Conservation (phyloP, 2,113 vertebrate species). For the Balaeniceps rex region DNA sequence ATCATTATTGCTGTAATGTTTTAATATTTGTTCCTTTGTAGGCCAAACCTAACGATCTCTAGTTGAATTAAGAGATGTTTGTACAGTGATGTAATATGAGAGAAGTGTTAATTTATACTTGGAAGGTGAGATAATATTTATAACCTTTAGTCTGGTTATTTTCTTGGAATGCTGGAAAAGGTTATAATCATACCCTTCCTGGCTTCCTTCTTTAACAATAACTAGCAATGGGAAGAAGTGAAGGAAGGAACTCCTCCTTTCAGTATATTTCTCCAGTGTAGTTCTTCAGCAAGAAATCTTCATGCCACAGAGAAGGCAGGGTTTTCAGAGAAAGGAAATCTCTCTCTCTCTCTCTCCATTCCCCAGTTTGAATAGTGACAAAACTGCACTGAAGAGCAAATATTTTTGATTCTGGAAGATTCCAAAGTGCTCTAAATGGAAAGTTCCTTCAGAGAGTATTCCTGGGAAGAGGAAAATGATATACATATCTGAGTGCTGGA, state of each 20-base stretch:
- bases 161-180: slow-evolving; percentile 6
- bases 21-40: background rate
- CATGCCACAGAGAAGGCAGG: background rate
- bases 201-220: background rate
- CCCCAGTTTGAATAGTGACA: background rate
- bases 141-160: slow-evolving; percentile 26
- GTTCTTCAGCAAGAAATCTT: background rate
- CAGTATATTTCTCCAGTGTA: background rate
- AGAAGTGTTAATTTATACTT: slow-evolving; percentile 32
- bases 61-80: slow-evolving; percentile 15
- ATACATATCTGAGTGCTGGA: background rate
- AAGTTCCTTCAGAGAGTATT: background rate
- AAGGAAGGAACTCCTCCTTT: background rate
- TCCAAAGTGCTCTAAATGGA: background rate
- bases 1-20: background rate
- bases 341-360: background rate
- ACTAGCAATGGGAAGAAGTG: background rate
- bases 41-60: background rate
- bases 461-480: background rate
- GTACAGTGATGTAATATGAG: slow-evolving; percentile 2
- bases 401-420: background rate
- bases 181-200: background rate
- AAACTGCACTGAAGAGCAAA: background rate
- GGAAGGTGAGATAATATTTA: background rate
- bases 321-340: background rate